Percentiles rank a stretch among this genome's conserved stretches.
phyloP scores from a whole-genome alignment of 2,797 vertebrate genomes.

The Capromys pilorides region DNA sequence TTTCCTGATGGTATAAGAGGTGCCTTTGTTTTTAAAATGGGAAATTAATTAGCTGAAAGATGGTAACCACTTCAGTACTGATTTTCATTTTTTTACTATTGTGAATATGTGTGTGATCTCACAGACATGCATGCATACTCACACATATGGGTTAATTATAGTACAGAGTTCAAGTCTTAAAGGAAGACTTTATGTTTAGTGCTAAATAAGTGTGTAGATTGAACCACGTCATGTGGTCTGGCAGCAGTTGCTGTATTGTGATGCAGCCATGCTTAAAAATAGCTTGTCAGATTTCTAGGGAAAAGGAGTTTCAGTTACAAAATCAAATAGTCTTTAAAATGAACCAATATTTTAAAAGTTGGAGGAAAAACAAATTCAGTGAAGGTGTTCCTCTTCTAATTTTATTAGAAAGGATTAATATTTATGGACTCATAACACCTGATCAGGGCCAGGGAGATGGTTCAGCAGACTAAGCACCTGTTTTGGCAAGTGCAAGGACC shows the following conservation, averaged over 20 bases:
- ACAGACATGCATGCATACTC: background rate
- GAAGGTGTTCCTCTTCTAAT: conserved; percentile 11
- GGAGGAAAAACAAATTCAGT: conserved; percentile 29
- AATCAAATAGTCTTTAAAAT: conserved; percentile 34
- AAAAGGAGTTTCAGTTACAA: conserved; percentile 55
- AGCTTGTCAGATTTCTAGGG: conserved; percentile 29
- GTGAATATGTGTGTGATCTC: background rate
- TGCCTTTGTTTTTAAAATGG: conserved; percentile 26
- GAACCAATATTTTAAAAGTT: background rate
- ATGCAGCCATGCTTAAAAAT: conserved; percentile 8
- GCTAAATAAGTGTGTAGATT: background rate
- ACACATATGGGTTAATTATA: background rate
- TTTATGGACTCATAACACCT: background rate
- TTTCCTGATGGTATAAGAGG: conserved; percentile 17
- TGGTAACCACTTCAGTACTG: background rate
- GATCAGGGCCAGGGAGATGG: background rate
- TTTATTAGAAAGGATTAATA: conserved; percentile 15
- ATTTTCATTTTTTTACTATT: background rate
- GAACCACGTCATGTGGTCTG: background rate
- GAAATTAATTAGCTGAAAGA: background rate
- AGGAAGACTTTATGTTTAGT: background rate
- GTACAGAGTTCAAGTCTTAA: background rate
- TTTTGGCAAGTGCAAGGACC: too few relatives aligned
- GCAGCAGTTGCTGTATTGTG: background rate
- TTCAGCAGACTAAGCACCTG: too few relatives aligned